A percentile compares a stretch with the other conserved stretches of the same genome.
Conservation (phyloP, 2,797 vertebrate species). For the Melanogrammus aeglefinus region DNA sequence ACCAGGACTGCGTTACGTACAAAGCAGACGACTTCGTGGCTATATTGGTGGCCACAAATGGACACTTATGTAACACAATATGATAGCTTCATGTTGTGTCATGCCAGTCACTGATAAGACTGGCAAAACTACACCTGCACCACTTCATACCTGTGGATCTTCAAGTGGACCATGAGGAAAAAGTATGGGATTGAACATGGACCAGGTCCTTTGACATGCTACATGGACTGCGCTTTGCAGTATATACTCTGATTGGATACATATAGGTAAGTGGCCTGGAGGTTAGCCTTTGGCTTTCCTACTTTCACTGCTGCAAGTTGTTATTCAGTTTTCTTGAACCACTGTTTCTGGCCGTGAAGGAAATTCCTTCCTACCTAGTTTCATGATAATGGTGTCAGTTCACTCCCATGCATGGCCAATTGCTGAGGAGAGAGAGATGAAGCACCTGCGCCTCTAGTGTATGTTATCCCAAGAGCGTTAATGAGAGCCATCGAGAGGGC, state of each 20-base stretch:
- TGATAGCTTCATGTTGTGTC: slow-evolving; percentile 5
- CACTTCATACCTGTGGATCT: background rate
- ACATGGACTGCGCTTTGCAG: slow-evolving; percentile 6
- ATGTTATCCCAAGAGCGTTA: slow-evolving; percentile 16
- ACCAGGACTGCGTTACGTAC: background rate
- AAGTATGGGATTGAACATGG: background rate
- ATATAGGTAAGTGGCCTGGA: slow-evolving; percentile 21
- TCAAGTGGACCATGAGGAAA: background rate
- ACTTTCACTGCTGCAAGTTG: slow-evolving; percentile 9
- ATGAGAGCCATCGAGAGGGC: slow-evolving; percentile 25
- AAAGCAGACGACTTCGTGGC: background rate
- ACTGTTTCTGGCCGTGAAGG: background rate
- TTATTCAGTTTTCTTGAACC: background rate
- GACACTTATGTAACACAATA: background rate
- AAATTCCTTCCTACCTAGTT: background rate
- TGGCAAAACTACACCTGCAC: background rate
- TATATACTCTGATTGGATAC: slow-evolving; percentile 19
- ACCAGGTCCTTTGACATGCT: slow-evolving; percentile 6
- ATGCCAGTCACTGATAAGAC: background rate
- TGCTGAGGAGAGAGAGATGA: slow-evolving; percentile 16
- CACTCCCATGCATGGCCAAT: slow-evolving; percentile 12
- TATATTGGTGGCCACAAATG: background rate
- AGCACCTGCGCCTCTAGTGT: slow-evolving; percentile 23
- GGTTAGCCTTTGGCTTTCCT: slow-evolving; percentile 16
- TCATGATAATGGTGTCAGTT: slow-evolving; percentile 10